Base-by-base conservation (phyloP, 2,888 invertebrate genomes). In the Drosophila emarginata region DNA sequence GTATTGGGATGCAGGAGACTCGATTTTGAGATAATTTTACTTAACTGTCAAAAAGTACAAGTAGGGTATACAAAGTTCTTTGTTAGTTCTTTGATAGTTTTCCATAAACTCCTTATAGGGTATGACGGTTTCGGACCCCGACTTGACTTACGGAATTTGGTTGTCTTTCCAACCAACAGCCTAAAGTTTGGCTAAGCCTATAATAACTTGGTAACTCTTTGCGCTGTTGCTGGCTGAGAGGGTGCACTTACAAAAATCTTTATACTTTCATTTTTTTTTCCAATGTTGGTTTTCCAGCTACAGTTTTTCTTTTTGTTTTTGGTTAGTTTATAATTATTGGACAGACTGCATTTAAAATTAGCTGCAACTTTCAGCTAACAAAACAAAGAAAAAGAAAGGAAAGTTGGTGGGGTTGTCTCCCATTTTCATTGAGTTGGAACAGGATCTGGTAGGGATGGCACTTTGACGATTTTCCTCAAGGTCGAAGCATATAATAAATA, bases 191-290 rank as follows among this genome's bases (percentile, higher is more conserved):
- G 45, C 63, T 51, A 15, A 36, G 32, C 39, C 53, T 66, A 40
- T 71, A 71, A 71, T 71, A 71, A 71, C 60, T 65, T 65, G 56
- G 71, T 72, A 61, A 64, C 53, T 58, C 37, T 39, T 50, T 37
- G 40, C 52, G 52, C 39, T 63, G 67, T 4, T 21, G 45, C 21
- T 45, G 45, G 45, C 45, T 21, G 21, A 45, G 60, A 71, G 72
- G 74, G 70, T 78, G 72, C 76, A 78, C 64, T 80, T 78, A 81
- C 80, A 80, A 81, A 81, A 86, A 80, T 67, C 62, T 67, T 67
- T 80, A 72, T 72, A 81, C 80, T 80, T 84, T 82, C 87, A 78
- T 80, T 84, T 86, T 76, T 74, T 28, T 53, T 14, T 4, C 32
- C 2, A 9, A 9, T 9, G 32, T 32, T 9, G 32, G 32, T 32